A percentile compares a stretch with the other conserved stretches of the same genome.
These are phyloP conservation scores for Conus canariensis DNA, from an alignment of 2,888 invertebrate species.

Conservation along the genomic window DNA sequence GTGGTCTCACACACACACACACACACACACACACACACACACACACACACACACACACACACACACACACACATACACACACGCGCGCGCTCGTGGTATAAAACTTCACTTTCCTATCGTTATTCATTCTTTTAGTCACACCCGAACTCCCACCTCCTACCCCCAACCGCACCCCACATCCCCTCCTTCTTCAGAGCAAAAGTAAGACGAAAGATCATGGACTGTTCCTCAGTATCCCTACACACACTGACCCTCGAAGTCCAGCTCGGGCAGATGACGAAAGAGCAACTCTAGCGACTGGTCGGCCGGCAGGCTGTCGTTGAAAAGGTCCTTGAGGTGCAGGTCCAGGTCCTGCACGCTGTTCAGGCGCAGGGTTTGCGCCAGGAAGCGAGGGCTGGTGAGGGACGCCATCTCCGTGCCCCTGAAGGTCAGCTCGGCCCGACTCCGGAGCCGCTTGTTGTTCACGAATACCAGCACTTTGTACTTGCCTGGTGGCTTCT, in stretches of 20 bases:
- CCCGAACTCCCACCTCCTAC: no score
- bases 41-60: no score
- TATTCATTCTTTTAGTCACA: no score
- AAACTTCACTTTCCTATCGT: no score
- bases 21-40: no score
- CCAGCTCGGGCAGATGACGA: constrained; percentile 7
- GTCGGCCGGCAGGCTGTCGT: constrained; percentile 47
- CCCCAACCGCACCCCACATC: no score
- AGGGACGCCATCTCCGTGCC: constrained; percentile 36
- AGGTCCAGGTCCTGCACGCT: constrained; percentile 51
- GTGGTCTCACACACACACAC: no score
- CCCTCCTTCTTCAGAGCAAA: no score
- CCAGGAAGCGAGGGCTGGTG: constrained; percentile 51
- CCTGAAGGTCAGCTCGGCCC: constrained; percentile 24
- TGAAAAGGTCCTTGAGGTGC: constrained; percentile 51
- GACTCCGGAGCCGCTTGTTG: constrained; percentile 17
- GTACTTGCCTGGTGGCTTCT: background rate
- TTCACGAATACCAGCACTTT: constrained; percentile 18
- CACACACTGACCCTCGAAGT: constrained; percentile 27
- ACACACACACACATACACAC: no score
- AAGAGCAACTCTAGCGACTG: constrained; percentile 26
- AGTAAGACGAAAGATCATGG: no score
- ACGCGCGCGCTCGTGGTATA: no score
- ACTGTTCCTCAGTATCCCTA: background rate
- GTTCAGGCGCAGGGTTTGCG: constrained; percentile 48